phyloP scores from a whole-genome alignment of 2,797 vertebrate genomes.

The Onychomys torridus region DNA sequence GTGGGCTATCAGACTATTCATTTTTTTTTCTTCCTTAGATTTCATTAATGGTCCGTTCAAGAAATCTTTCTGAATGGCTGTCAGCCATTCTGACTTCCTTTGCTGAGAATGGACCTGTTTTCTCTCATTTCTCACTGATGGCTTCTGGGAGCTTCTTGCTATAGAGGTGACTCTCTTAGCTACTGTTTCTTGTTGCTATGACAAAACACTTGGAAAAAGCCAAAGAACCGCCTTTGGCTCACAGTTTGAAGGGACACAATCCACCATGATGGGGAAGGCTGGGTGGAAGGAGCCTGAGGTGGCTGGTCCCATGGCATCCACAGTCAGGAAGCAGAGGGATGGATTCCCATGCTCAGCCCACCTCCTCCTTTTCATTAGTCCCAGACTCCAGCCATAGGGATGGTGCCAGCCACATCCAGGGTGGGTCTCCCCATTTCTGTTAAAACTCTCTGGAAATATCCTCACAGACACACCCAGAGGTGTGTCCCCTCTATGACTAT shows the following conservation, averaged over 20 bases:
- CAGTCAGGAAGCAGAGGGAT: neutral
- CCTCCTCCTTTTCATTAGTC: neutral
- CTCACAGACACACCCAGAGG: neutral
- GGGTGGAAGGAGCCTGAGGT: neutral
- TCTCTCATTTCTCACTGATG: neutral
- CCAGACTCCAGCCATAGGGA: neutral
- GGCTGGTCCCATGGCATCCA: too few species aligned
- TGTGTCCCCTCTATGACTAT: neutral
- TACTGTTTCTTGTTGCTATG: neutral
- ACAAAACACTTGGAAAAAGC: neutral
- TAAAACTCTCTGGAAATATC: neutral
- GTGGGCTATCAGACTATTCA: neutral
- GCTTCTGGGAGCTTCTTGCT: neutral
- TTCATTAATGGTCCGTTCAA: neutral
- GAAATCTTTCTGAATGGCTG: neutral
- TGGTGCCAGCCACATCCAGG: neutral
- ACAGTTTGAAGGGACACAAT: neutral
- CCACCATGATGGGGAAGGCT: neutral
- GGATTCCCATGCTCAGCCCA: neutral
- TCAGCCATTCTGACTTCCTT: neutral
- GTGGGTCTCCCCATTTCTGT: neutral
- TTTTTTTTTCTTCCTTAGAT: conserved; percentile 49
- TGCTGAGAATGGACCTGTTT: neutral
- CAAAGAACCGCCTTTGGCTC: neutral
- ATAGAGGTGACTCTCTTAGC: neutral